Evolutionary conservation across 2,888 invertebrate genomes (phyloP).

Genomic region (Nomada ruficornis): DNA sequence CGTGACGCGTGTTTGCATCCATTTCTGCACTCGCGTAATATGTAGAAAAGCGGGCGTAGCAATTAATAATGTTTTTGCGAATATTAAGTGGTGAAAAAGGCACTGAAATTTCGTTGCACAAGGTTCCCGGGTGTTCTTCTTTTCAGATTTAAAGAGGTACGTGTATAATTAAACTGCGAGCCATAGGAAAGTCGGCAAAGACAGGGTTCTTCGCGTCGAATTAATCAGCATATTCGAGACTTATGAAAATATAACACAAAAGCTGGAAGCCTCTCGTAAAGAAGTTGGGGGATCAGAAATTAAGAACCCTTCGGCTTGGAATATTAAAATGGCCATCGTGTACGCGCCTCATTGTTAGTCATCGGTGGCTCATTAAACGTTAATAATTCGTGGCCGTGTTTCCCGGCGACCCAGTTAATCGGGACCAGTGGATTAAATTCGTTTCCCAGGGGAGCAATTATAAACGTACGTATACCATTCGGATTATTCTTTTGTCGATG

Average conservation of each 20-base stretch:
- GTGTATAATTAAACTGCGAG: too few species aligned
- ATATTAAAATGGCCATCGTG: background rate
- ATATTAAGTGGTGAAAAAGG: too few species aligned
- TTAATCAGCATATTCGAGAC: constrained; percentile 1
- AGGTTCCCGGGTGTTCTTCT: too few species aligned
- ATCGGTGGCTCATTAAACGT: constrained; percentile 7
- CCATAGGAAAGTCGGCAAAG: too few species aligned
- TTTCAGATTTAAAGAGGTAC: too few species aligned
- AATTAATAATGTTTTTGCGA: too few species aligned
- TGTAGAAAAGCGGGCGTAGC: too few species aligned
- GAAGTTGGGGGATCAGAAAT: background rate
- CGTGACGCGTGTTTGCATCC: too few species aligned
- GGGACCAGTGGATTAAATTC: constrained; percentile 32
- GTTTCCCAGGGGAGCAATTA: constrained; percentile 43
- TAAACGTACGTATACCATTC: constrained; percentile 23
- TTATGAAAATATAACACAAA: background rate
- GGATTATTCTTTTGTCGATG: constrained; percentile 39
- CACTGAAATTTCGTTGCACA: too few species aligned
- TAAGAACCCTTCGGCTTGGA: background rate
- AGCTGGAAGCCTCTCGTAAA: background rate
- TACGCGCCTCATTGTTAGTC: background rate
- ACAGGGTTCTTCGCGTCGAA: too few species aligned
- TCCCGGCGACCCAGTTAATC: constrained; percentile 26
- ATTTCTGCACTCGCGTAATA: too few species aligned
- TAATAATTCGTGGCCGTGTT: constrained; percentile 19